These are phyloP conservation scores for Eulemur albifrons DNA, from an alignment of 2,797 vertebrate genomes.

Conservation along the genomic window DNA sequence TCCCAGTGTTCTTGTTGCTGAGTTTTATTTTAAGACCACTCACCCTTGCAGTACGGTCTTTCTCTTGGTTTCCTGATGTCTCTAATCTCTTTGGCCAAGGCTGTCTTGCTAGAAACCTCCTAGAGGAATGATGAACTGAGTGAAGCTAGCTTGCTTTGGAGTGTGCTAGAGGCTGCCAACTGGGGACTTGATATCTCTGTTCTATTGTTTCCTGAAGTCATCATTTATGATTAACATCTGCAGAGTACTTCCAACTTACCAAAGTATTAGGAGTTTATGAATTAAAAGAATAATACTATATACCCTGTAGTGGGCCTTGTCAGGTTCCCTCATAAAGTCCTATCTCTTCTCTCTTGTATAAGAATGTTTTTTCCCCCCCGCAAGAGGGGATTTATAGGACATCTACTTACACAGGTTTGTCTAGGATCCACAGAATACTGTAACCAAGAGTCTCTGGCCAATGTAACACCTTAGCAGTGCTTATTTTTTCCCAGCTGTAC, in stretches of 20 bases:
- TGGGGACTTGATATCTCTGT: background rate
- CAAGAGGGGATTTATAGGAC: background rate
- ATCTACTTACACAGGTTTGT: background rate
- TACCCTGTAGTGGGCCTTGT: background rate
- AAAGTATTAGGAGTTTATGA: background rate
- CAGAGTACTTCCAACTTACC: background rate
- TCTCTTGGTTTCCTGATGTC: background rate
- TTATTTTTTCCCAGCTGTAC: background rate
- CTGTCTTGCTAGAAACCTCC: background rate
- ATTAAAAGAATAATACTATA: background rate
- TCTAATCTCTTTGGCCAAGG: background rate
- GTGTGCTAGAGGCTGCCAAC: background rate
- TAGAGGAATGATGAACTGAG: background rate
- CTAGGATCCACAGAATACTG: background rate
- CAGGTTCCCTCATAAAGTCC: background rate
- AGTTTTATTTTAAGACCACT: background rate
- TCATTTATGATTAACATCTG: background rate
- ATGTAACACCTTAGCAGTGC: background rate
- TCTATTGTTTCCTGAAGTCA: background rate
- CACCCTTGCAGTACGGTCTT: background rate
- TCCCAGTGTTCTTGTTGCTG: background rate
- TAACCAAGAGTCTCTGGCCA: background rate
- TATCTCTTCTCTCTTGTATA: background rate
- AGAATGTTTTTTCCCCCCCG: background rate
- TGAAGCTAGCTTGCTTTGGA: background rate